Percentiles rank a stretch among this genome's conserved stretches.
Evolutionary conservation across 2,888 invertebrate species (phyloP).

Genomic region (Zygothrica quintamaculata): DNA sequence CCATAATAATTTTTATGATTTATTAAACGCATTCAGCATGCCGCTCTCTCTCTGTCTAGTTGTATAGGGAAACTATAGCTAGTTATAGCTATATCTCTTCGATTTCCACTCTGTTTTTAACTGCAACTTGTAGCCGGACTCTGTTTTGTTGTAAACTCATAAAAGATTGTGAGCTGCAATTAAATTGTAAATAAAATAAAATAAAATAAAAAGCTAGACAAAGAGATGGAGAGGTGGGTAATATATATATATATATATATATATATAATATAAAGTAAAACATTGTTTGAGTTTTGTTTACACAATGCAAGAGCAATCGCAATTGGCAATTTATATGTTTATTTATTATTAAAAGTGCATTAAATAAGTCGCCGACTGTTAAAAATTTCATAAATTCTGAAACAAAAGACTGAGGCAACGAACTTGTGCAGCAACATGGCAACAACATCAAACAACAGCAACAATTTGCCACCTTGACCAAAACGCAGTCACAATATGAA

Average conservation of each 20-base stretch:
- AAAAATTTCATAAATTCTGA: slow-evolving; percentile 63
- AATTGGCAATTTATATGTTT: slow-evolving; percentile 44
- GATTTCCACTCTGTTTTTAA: slow-evolving; percentile 30
- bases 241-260: no score
- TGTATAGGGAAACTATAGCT: slow-evolving; percentile 58
- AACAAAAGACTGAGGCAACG: slow-evolving; percentile 69
- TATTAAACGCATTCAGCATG: slow-evolving; percentile 64
- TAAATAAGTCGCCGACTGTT: slow-evolving; percentile 66
- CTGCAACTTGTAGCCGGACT: slow-evolving; percentile 29
- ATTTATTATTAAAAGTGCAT: slow-evolving; percentile 71
- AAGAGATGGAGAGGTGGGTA: no score
- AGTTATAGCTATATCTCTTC: no score
- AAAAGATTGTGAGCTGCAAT: slow-evolving; percentile 57
- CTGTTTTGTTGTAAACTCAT: slow-evolving; percentile 13
- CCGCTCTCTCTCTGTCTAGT: slow-evolving; percentile 22
- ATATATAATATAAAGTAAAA: no score
- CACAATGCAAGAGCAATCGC: no score
- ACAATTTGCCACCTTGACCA: slow-evolving; percentile 48
- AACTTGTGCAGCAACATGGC: slow-evolving; percentile 53
- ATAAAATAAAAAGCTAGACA: no score
- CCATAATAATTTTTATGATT: slow-evolving; percentile 74
- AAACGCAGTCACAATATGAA: slow-evolving; percentile 43
- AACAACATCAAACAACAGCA: no score
- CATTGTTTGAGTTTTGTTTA: no score
- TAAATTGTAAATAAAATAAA: slow-evolving; percentile 68